phyloP scores from a whole-genome alignment of 2,888 invertebrate genomes.

The Cryptus viduatorius region DNA sequence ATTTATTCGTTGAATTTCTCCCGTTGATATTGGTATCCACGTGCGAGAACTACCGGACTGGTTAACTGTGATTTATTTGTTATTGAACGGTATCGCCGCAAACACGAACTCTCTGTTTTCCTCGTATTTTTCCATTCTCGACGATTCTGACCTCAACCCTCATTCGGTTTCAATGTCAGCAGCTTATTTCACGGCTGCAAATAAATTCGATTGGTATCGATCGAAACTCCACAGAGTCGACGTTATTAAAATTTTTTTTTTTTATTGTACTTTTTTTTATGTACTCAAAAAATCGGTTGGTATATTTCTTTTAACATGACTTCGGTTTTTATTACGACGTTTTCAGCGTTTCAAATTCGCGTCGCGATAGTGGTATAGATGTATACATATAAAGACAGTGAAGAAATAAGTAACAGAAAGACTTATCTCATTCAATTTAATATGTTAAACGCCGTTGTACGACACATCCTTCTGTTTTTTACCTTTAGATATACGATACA shows the following conservation, averaged over 20 bases:
- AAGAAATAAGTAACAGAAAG: too few species aligned
- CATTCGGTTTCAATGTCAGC: neutral
- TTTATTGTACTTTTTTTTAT: too few species aligned
- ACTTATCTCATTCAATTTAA: too few species aligned
- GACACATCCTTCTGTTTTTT: too few species aligned
- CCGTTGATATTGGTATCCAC: neutral
- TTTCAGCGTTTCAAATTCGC: neutral
- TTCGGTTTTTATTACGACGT: neutral
- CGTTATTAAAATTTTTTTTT: too few species aligned
- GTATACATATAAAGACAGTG: too few species aligned
- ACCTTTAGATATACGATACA: too few species aligned
- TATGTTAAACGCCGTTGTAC: too few species aligned
- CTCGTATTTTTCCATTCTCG: conserved; percentile 1
- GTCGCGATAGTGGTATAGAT: too few species aligned
- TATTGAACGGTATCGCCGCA: conserved; percentile 4
- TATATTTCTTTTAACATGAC: neutral
- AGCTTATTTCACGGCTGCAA: neutral
- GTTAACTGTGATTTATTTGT: conserved; percentile 8
- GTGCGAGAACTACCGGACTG: neutral
- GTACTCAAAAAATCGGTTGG: too few species aligned
- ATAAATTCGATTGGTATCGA: neutral
- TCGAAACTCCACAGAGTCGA: too few species aligned
- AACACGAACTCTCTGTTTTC: neutral
- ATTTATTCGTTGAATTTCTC: conserved; percentile 15
- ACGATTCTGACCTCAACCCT: neutral